Conservation (phyloP, 2,797 vertebrate genomes). For the Siniperca obscura region DNA sequence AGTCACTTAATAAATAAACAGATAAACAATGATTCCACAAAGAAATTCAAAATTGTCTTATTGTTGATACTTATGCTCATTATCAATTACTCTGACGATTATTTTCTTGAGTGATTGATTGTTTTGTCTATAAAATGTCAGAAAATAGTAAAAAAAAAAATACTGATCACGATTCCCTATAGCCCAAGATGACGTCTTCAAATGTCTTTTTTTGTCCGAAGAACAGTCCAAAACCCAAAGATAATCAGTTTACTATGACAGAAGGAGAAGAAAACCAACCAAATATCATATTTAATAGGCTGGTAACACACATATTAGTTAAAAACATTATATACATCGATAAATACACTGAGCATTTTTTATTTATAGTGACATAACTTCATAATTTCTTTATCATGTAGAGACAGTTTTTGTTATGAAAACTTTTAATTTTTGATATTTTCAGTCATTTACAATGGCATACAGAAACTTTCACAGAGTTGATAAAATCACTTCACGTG, state of each 20-base stretch:
- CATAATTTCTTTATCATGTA: not conserved
- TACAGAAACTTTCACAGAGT: no score
- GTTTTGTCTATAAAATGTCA: not conserved
- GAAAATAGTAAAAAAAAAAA: no score
- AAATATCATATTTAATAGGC: not conserved
- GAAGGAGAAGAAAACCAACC: not conserved
- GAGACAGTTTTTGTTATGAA: not conserved
- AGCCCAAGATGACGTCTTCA: not conserved
- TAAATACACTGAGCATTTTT: not conserved
- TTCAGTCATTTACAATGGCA: not conserved
- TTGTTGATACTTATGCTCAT: no score
- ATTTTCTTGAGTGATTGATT: no score
- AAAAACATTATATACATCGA: no score
- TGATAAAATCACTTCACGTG: not conserved
- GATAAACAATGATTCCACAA: no score
- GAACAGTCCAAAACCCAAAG: not conserved
- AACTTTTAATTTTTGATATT: not conserved
- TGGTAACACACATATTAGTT: no score
- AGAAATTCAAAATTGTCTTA: no score
- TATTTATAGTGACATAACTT: not conserved
- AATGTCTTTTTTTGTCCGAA: not conserved
- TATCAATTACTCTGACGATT: no score
- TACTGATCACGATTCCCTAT: no score
- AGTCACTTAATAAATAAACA: no score
- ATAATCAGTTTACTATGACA: not conserved